A percentile compares a stretch with the other conserved stretches of the same genome.
phyloP scores from a whole-genome alignment of 2,888 invertebrate species.

The Eustalomyia histrio region DNA sequence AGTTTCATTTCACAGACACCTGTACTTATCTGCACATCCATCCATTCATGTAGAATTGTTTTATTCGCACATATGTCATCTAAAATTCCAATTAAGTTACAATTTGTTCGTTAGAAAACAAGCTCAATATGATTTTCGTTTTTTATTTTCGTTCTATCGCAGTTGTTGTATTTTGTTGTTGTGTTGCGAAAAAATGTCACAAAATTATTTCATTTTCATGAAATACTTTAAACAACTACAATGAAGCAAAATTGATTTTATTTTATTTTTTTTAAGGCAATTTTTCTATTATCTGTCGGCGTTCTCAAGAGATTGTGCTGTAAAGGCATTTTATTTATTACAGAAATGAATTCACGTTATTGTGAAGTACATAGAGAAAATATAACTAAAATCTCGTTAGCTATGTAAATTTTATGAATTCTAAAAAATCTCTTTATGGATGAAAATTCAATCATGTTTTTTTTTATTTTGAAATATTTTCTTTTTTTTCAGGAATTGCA shows the following conservation, averaged over 20 bases:
- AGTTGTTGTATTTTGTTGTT: not conserved
- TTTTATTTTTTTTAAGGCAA: not conserved
- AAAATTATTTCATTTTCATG: slow-evolving; percentile 26
- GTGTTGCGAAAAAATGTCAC: slow-evolving; percentile 17
- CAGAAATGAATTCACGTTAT: too few relatives aligned
- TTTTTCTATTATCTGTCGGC: not conserved
- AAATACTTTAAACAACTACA: slow-evolving; percentile 23
- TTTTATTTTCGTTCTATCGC: not conserved
- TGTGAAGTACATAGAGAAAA: too few relatives aligned
- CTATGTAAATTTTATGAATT: too few relatives aligned
- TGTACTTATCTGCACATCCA: slow-evolving; percentile 34
- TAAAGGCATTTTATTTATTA: too few relatives aligned
- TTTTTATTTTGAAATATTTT: too few relatives aligned
- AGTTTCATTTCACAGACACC: slow-evolving; percentile 47
- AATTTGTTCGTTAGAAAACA: slow-evolving; percentile 47
- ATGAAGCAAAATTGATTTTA: slow-evolving; percentile 15
- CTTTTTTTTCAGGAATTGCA: too few relatives aligned
- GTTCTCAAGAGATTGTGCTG: not conserved
- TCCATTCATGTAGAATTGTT: slow-evolving; percentile 48
- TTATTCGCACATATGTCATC: slow-evolving; percentile 30
- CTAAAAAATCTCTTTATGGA: too few relatives aligned
- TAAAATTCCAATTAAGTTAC: slow-evolving; percentile 60
- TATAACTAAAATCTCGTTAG: too few relatives aligned
- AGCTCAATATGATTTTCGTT: slow-evolving; percentile 26
- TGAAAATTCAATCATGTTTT: too few relatives aligned